Evolutionary conservation across 2,888 invertebrate genomes (phyloP).

Genomic region (Oxystoma pomonae): DNA sequence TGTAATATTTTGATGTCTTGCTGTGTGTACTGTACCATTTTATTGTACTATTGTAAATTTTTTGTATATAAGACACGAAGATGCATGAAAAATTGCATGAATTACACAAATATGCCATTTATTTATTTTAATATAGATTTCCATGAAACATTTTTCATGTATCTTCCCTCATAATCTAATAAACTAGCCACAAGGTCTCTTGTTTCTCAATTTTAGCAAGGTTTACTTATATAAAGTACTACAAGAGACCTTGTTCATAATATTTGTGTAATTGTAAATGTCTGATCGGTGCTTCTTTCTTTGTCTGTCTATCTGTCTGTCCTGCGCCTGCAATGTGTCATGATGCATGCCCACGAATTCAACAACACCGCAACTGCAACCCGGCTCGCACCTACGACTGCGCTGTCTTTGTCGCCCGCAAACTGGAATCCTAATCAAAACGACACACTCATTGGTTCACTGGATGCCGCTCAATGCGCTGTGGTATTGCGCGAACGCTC

Average conservation of each 20-base stretch:
- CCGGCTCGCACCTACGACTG: constrained; percentile 32
- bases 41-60: constrained; percentile 24
- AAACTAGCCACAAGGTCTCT: background rate
- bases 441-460: background rate
- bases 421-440: constrained; percentile 5
- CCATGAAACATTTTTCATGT: background rate
- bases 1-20: constrained; percentile 31
- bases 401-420: constrained; percentile 29
- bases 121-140: background rate
- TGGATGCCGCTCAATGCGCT: background rate
- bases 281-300: constrained; percentile 54
- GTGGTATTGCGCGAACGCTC: background rate
- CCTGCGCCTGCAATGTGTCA: constrained; percentile 44
- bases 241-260: background rate
- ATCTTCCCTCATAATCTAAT: background rate
- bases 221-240: no score
- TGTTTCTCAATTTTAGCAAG: background rate
- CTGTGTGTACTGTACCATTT: constrained; percentile 42
- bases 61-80: constrained; percentile 10
- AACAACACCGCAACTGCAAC: constrained; percentile 43
- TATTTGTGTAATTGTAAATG: constrained; percentile 29
- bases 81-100: background rate
- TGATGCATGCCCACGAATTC: constrained; percentile 50
- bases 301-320: constrained; percentile 51
- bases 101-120: background rate